Evolutionary conservation across 2,888 invertebrate genomes (phyloP).

Genomic region (Drosophila peninsularis): DNA sequence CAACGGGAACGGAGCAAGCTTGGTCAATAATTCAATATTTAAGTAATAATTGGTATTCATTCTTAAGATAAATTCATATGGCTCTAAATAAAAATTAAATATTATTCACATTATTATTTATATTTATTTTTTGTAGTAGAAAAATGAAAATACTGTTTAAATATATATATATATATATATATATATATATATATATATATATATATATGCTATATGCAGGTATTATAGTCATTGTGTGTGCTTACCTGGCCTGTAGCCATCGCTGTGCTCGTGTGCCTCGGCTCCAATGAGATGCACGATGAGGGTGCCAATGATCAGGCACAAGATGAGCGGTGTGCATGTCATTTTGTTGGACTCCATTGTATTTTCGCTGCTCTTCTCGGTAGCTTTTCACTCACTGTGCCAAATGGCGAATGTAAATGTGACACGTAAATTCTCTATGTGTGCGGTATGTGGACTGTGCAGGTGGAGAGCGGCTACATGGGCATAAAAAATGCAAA

Average conservation of each 20-base stretch:
- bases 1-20: too few species aligned
- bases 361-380: background rate
- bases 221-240: too few species aligned
- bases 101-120: too few species aligned
- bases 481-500: conserved; percentile 60
- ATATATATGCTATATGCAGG: too few species aligned
- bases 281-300: conserved; percentile 42
- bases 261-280: conserved; percentile 83
- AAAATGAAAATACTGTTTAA: too few species aligned
- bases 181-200: too few species aligned
- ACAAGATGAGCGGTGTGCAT: conserved; percentile 58
- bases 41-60: too few species aligned
- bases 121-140: too few species aligned
- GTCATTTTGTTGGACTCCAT: conserved; percentile 47
- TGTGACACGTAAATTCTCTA: conserved; percentile 33
- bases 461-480: conserved; percentile 39
- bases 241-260: conserved; percentile 85
- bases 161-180: too few species aligned
- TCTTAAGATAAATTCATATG: too few species aligned
- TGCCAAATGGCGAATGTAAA: conserved; percentile 31
- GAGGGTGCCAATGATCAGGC: conserved; percentile 67
- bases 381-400: conserved; percentile 9
- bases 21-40: too few species aligned
- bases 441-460: conserved; percentile 12
- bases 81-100: too few species aligned